Evolutionary conservation across 2,797 vertebrate genomes (phyloP).

Genomic region (Falco berigora): DNA sequence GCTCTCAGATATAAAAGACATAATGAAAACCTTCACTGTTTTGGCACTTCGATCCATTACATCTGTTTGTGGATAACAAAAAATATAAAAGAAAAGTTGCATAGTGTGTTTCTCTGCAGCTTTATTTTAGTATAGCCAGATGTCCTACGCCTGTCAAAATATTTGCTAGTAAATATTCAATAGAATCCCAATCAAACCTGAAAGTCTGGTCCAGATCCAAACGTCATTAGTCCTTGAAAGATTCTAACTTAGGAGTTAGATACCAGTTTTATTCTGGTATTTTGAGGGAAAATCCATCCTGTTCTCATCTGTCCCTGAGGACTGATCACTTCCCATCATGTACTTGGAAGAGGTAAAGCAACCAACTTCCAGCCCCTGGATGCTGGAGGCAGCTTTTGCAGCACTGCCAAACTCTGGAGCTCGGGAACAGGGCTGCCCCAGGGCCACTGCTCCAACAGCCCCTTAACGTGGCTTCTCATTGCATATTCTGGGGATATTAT

Average conservation of each 20-base stretch:
- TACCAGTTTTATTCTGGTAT: neutral
- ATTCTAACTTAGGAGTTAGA: neutral
- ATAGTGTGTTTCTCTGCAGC: conserved; percentile 22
- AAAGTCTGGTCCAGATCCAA: neutral
- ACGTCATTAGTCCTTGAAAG: rapidly evolving
- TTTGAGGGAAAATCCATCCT: neutral
- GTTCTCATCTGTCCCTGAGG: neutral
- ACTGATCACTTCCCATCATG: neutral
- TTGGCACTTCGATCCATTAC: conserved; percentile 1
- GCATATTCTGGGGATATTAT: neutral
- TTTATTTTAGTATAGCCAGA: conserved; percentile 40
- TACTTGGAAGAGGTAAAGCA: neutral
- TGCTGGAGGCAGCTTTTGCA: neutral
- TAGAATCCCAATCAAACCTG: neutral
- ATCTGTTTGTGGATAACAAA: conserved; percentile 33
- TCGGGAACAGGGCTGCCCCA: rapidly evolving
- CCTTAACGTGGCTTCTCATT: rapidly evolving
- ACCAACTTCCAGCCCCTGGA: neutral
- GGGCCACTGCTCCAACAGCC: neutral
- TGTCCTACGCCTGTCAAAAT: conserved; percentile 32
- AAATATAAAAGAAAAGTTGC: neutral
- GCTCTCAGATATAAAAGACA: neutral
- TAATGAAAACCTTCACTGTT: conserved; percentile 49
- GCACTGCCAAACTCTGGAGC: neutral
- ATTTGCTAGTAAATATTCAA: conserved; percentile 2